These are phyloP conservation scores for Argyrosomus japonicus DNA, from an alignment of 2,113 vertebrate species.

Conservation along the genomic window DNA sequence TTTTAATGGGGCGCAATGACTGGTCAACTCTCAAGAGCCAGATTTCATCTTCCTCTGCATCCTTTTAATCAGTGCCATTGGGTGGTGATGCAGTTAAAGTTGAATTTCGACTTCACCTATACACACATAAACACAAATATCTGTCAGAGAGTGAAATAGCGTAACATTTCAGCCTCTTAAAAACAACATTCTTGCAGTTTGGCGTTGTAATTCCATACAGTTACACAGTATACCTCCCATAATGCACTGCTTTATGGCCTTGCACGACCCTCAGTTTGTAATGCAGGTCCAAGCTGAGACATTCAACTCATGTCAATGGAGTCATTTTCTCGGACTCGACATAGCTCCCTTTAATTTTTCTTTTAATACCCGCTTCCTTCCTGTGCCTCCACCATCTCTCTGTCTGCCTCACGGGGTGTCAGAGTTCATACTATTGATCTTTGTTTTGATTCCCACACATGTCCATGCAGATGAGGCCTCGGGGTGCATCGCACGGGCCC, in stretches of 20 bases:
- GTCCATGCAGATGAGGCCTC: slow-evolving; percentile 56
- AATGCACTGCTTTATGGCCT: not conserved
- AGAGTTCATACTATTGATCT: slow-evolving; percentile 55
- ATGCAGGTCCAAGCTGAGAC: not conserved
- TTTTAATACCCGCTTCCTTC: slow-evolving; percentile 16
- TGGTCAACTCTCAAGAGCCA: not conserved
- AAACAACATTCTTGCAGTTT: too few relatives aligned
- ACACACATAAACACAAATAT: not conserved
- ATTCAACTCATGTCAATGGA: not conserved
- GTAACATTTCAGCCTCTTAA: not conserved
- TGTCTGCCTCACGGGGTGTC: not conserved
- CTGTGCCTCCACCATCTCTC: slow-evolving; percentile 11
- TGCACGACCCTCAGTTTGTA: not conserved
- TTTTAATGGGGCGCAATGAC: not conserved
- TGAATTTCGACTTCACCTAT: not conserved
- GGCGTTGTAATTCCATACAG: too few relatives aligned
- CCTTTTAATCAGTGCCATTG: not conserved
- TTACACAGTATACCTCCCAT: not conserved
- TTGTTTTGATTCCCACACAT: slow-evolving; percentile 67
- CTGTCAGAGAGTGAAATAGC: not conserved
- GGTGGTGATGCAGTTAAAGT: not conserved
- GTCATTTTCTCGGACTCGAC: not conserved
- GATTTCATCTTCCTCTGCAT: not conserved
- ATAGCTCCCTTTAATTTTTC: not conserved
- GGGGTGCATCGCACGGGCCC: not conserved